Conservation (phyloP, 2,888 invertebrate species). For the Meiosimyza platycephala region DNA sequence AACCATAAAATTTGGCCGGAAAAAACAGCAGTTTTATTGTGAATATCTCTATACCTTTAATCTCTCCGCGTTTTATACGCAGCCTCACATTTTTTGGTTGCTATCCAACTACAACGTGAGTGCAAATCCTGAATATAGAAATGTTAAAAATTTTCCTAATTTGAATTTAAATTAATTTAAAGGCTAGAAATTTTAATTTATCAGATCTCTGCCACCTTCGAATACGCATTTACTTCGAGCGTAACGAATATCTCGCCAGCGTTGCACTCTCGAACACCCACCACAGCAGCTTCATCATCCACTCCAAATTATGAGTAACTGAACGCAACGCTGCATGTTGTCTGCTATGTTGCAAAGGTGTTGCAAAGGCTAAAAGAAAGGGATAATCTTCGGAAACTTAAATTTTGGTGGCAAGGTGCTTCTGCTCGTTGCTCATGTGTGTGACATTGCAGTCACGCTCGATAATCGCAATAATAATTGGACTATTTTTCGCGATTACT, state of each 20-base stretch:
- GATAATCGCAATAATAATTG: conserved; percentile 24
- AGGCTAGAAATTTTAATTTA: conserved; percentile 15
- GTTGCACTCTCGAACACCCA: too few relatives aligned
- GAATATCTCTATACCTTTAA: not conserved
- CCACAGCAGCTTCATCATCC: not conserved
- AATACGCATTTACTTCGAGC: not conserved
- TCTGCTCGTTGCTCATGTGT: conserved; percentile 3
- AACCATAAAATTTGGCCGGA: too few relatives aligned
- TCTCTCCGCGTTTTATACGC: not conserved
- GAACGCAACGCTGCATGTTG: not conserved
- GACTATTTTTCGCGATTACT: conserved; percentile 8
- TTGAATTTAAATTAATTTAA: conserved; percentile 15
- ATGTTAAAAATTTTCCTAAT: conserved; percentile 14
- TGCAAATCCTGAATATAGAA: not conserved
- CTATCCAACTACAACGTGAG: not conserved
- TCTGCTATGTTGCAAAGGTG: not conserved
- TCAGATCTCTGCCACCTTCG: conserved; percentile 6
- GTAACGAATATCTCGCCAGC: not conserved
- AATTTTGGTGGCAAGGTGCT: conserved; percentile 8
- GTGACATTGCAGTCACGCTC: conserved; percentile 18
- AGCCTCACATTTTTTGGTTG: not conserved
- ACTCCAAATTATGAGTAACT: not conserved
- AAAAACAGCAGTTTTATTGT: too few relatives aligned
- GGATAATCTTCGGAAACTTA: conserved; percentile 11
- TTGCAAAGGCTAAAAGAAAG: not conserved